A percentile compares a stretch with the other conserved stretches of the same genome.
Conservation (phyloP, 2,888 invertebrate species). For the Julus scandinavius region DNA sequence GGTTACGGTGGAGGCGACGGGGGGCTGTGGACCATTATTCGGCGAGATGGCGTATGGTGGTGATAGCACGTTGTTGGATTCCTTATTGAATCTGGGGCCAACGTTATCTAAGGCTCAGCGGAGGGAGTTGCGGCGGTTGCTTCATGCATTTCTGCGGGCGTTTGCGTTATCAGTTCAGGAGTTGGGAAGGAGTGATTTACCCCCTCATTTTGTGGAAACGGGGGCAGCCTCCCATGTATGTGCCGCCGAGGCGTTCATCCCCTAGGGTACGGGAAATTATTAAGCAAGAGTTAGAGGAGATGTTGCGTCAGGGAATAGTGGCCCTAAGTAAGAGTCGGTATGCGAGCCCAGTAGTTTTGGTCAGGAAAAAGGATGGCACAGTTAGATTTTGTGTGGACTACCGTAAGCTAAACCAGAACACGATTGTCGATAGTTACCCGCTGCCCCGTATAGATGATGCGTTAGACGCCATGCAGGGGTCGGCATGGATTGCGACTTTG, state of each 20-base stretch:
- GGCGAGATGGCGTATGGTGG: no score
- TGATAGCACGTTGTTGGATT: no score
- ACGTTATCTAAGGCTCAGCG: no score
- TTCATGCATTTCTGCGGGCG: no score
- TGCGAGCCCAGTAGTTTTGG: neutral
- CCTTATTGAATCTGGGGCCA: no score
- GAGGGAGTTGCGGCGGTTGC: no score
- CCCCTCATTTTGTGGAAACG: neutral
- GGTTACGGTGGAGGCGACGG: no score
- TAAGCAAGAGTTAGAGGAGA: neutral
- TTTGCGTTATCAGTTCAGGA: neutral
- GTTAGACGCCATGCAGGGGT: neutral
- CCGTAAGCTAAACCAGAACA: neutral
- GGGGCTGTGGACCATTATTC: no score
- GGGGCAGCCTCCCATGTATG: neutral
- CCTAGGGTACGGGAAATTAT: neutral
- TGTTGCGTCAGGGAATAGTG: neutral
- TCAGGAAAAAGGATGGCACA: neutral
- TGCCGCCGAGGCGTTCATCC: neutral
- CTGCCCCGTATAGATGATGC: neutral
- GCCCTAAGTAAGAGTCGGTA: neutral
- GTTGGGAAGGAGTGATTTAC: neutral
- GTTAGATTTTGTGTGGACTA: neutral
- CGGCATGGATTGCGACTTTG: neutral
- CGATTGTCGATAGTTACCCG: neutral